Evolutionary conservation across 2,797 vertebrate genomes (phyloP).

Genomic region (Gymnoscopelus microlampas): DNA sequence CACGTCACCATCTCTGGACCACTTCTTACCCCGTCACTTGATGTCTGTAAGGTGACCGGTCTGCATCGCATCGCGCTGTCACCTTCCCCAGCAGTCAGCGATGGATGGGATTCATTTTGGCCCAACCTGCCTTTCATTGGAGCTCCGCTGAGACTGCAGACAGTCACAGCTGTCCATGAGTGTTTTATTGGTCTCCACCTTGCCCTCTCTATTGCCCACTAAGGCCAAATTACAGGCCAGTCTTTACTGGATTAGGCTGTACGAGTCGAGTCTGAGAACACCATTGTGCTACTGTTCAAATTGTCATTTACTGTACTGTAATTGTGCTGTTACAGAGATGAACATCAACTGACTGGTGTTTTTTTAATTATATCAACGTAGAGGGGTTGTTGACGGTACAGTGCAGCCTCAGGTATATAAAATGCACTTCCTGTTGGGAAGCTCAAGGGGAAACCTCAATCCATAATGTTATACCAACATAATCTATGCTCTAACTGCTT

Average conservation of each 20-base stretch:
- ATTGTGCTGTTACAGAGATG: slow-evolving; percentile 24
- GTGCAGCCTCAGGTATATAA: slow-evolving; percentile 1
- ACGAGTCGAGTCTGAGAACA: slow-evolving; percentile 21
- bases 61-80: slow-evolving; percentile 51
- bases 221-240: slow-evolving; percentile 55
- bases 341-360: slow-evolving; percentile 27
- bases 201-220: slow-evolving; percentile 61
- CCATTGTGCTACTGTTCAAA: slow-evolving; percentile 7
- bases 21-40: slow-evolving; percentile 37
- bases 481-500: neutral
- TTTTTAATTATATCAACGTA: slow-evolving; percentile 32
- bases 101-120: slow-evolving; percentile 71
- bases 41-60: slow-evolving; percentile 51
- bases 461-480: neutral
- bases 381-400: slow-evolving; percentile 39
- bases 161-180: slow-evolving; percentile 36
- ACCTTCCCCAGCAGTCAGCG: slow-evolving; percentile 50
- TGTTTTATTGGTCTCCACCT: slow-evolving; percentile 67
- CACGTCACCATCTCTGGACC: slow-evolving; percentile 22
- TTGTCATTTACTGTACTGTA: slow-evolving; percentile 26
- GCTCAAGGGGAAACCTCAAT: neutral
- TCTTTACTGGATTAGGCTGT: slow-evolving; percentile 46
- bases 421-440: neutral
- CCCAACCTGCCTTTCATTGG: slow-evolving; percentile 44
- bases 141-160: slow-evolving; percentile 54